Evolutionary conservation across 2,888 invertebrate species (phyloP).

Genomic region (Dusona sp.): DNA sequence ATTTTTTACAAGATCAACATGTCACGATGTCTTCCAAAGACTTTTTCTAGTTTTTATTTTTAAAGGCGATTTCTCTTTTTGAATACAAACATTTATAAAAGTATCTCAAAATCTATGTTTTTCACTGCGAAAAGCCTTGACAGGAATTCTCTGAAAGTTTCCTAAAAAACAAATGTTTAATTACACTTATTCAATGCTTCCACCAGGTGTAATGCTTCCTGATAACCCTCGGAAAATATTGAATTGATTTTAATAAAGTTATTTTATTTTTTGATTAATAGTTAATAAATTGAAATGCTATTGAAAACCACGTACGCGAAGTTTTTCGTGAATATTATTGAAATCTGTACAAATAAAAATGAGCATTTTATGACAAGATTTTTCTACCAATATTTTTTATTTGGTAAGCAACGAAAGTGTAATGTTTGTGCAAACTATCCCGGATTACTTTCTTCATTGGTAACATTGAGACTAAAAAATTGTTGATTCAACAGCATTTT

Average conservation of each 20-base stretch:
- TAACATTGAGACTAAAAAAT: no score
- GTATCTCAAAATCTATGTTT: not conserved
- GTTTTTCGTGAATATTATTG: not conserved
- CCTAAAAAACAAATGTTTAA: not conserved
- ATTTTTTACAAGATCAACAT: not conserved
- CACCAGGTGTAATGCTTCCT: not conserved
- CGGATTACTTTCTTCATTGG: not conserved
- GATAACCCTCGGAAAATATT: not conserved
- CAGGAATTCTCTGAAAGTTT: not conserved
- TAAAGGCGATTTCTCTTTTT: not conserved
- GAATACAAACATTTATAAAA: not conserved
- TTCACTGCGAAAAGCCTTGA: not conserved
- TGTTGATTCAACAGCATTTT: no score
- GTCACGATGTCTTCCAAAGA: not conserved
- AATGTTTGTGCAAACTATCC: not conserved
- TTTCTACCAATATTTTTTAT: not conserved
- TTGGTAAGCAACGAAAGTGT: not conserved
- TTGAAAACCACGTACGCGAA: not conserved
- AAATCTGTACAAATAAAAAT: not conserved
- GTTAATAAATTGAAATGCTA: no score
- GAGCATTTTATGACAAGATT: not conserved
- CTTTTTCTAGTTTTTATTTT: not conserved
- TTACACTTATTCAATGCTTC: not conserved
- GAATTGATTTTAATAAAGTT: not conserved
- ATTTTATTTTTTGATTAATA: not conserved